Conservation (phyloP, 2,797 vertebrate species). For the Sebastes nivosus region DNA sequence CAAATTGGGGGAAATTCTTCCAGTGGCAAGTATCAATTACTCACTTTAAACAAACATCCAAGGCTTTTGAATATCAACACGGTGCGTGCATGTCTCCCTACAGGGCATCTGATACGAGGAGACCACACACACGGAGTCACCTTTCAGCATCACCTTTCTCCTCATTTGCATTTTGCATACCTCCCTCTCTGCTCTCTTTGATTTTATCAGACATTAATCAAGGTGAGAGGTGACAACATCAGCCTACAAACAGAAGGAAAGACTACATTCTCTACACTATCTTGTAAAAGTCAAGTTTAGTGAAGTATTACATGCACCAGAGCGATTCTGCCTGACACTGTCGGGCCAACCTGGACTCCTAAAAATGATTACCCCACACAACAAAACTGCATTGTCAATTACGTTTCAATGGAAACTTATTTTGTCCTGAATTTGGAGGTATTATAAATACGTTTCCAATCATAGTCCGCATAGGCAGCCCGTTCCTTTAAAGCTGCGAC, state of each 20-base stretch:
- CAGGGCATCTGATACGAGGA: conserved; percentile 65
- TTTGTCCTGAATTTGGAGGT: neutral
- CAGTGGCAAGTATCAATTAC: conserved; percentile 81
- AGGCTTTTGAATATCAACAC: conserved; percentile 75
- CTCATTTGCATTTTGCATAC: neutral
- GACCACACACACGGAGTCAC: conserved; percentile 78
- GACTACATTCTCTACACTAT: neutral
- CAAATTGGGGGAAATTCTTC: conserved; percentile 78
- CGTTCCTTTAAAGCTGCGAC: neutral
- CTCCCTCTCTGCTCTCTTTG: neutral
- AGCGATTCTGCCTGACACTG: neutral
- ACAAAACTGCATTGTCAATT: neutral
- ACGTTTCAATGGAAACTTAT: neutral
- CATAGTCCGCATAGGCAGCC: too few relatives aligned
- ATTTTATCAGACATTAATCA: conserved; percentile 1
- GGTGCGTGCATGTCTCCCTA: conserved; percentile 57
- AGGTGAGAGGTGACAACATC: conserved; percentile 1
- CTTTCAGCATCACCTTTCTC: conserved; percentile 64
- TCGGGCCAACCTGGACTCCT: neutral
- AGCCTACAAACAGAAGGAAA: neutral
- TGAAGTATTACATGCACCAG: neutral
- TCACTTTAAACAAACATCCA: conserved; percentile 79
- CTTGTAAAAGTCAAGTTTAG: neutral
- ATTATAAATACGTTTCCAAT: too few relatives aligned
- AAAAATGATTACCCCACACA: neutral